Base-by-base conservation (phyloP, 2,797 vertebrate genomes). In the Sardinella longiceps region DNA sequence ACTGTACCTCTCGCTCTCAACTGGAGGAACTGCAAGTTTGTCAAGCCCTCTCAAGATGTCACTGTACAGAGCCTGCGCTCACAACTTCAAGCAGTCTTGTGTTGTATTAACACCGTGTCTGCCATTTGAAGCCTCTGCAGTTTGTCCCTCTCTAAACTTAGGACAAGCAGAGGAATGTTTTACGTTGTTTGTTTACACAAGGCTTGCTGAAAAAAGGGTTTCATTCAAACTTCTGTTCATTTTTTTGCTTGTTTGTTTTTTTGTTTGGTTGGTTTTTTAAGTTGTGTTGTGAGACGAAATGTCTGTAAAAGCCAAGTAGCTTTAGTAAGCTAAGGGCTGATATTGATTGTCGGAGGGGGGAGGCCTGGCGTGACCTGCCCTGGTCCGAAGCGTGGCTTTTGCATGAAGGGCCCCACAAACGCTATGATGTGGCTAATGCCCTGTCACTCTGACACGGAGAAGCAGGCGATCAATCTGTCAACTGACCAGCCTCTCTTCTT, bases 341-440 rank as follows among this genome's bases (percentile, higher is more conserved):
- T 87, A 86, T 88, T 56, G 85, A 86, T 87, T 86, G 83, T 53
- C 51, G 45, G 81, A 20, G 50, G 51, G n/a, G 28, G 51, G 81
- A n/a, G 28, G 81, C 28, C 48, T 7, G 46, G 50, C 30, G 23
- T 85, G 86, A 89, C 88, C 81, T 87, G 91, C 93, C 92, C 92
- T 88, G 84, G 85, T 60, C 81, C 80, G 80, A 84, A 28, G 43
- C 25, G 20, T 74, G 77, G 81, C 91, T 92, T 93, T 91, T 91
- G 87, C 90, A 91, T 92, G 90, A 91, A 94, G 93, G 90, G 90
- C 92, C 92, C 93, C 91, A 90, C 88, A 90, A 94, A 93, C 51
- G 91, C 92, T 91, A 94, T 94, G 94, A 94, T 95, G 94, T 94
- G 93, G 91, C 92, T 95, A 95, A 94, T 94, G 90, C 93, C 90